Conservation (phyloP, 2,888 invertebrate species). For the Cantharis flavilabris region DNA sequence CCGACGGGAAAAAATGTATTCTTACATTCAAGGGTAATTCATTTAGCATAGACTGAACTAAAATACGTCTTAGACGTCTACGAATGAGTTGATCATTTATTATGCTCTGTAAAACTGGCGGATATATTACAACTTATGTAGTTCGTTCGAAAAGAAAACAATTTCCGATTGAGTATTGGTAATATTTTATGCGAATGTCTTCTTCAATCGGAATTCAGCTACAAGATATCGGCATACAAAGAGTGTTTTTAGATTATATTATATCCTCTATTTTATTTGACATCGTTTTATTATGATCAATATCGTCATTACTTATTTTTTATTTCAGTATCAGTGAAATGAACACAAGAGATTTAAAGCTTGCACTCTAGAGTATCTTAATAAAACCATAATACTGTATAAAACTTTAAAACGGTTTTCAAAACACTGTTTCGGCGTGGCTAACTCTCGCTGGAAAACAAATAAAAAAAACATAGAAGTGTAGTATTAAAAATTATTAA, state of each 20-base stretch:
- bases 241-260: conserved; percentile 35
- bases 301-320: conserved; percentile 32
- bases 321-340: conserved; percentile 16
- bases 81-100: conserved; percentile 34
- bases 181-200: conserved; percentile 33
- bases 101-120: conserved; percentile 34
- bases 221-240: conserved; percentile 32
- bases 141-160: conserved; percentile 35
- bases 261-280: conserved; percentile 30
- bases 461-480: background rate
- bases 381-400: background rate
- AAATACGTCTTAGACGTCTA: conserved; percentile 27
- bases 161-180: conserved; percentile 37
- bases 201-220: conserved; percentile 23
- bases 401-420: background rate
- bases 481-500: background rate
- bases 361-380: background rate
- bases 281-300: conserved; percentile 35
- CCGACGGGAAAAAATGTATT: conserved; percentile 45
- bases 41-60: conserved; percentile 38
- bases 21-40: conserved; percentile 42
- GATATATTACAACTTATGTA: conserved; percentile 37
- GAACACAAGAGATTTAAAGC: background rate
- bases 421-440: background rate
- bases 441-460: background rate